Percentiles rank a stretch among this genome's conserved stretches.
phyloP scores from a whole-genome alignment of 2,888 invertebrate species.

The Ganaspis brasiliensis region DNA sequence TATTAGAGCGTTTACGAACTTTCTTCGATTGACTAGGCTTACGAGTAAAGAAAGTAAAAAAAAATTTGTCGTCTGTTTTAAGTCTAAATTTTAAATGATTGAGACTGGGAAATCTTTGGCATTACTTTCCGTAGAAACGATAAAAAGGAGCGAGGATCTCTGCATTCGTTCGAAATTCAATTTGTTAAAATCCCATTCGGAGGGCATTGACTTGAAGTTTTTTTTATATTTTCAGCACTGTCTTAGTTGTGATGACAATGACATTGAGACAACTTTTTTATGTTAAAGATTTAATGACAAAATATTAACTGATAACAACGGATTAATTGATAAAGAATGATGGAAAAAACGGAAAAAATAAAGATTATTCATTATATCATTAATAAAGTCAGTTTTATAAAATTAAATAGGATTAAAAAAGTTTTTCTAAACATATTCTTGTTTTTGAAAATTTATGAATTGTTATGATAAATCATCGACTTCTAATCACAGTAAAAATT shows the following conservation, averaged over 20 bases:
- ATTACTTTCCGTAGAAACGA: conserved; percentile 72
- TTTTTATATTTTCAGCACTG: conserved; percentile 24
- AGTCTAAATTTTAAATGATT: conserved; percentile 63
- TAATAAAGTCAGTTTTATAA: too few species aligned
- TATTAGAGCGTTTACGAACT: neutral
- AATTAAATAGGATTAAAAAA: too few species aligned
- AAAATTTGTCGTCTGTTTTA: conserved; percentile 56
- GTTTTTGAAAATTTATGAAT: too few species aligned
- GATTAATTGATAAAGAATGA: neutral
- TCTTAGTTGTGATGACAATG: neutral
- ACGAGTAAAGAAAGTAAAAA: conserved; percentile 37
- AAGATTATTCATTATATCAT: too few species aligned
- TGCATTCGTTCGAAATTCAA: conserved; percentile 44
- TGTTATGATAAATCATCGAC: too few species aligned
- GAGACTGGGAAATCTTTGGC: conserved; percentile 78
- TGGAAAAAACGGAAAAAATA: neutral
- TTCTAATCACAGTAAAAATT: too few species aligned
- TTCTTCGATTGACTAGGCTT: conserved; percentile 28
- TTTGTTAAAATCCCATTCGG: conserved; percentile 22
- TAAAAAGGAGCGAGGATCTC: conserved; percentile 57
- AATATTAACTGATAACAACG: neutral
- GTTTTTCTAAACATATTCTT: too few species aligned
- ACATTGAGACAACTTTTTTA: neutral
- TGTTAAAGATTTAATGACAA: neutral
- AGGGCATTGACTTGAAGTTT: conserved; percentile 12